Evolutionary conservation across 2,888 invertebrate genomes (phyloP).

Genomic region (Drosophila birchii): DNA sequence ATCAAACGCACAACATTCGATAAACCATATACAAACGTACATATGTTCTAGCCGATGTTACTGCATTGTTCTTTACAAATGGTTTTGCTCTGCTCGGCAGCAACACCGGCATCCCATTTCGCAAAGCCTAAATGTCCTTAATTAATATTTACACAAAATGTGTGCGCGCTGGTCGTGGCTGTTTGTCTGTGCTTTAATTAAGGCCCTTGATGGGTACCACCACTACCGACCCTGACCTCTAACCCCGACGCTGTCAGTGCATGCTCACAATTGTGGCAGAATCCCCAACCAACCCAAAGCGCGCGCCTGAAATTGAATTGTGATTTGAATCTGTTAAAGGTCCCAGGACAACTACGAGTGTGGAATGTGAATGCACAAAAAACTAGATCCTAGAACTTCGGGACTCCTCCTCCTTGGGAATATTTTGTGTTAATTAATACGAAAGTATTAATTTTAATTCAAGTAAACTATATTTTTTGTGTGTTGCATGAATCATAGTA

Average conservation of each 20-base stretch:
- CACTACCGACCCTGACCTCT: slow-evolving; percentile 5
- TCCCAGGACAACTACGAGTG: slow-evolving; percentile 11
- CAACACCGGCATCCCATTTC: too few relatives aligned
- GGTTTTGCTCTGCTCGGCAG: neutral
- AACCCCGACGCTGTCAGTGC: slow-evolving; percentile 18
- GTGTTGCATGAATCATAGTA: slow-evolving; percentile 2
- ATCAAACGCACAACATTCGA: neutral
- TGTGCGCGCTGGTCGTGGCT: neutral
- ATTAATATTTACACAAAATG: slow-evolving; percentile 39
- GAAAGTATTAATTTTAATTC: neutral
- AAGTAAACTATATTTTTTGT: too few relatives aligned
- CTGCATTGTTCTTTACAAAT: neutral
- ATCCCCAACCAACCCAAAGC: slow-evolving; percentile 11
- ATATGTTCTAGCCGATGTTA: neutral
- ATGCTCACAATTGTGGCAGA: slow-evolving; percentile 32
- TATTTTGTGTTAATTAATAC: neutral
- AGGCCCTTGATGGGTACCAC: slow-evolving; percentile 12
- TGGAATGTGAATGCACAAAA: too few relatives aligned
- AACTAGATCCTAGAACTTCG: neutral
- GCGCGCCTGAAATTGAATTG: slow-evolving; percentile 29
- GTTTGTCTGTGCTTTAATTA: slow-evolving; percentile 43
- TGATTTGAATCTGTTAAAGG: slow-evolving; percentile 44
- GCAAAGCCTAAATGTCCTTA: slow-evolving; percentile 2
- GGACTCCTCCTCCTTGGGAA: neutral
- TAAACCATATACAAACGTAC: too few relatives aligned